phyloP scores from a whole-genome alignment of 1,140 invertebrate species.

The Drosophila parabipectinata region DNA sequence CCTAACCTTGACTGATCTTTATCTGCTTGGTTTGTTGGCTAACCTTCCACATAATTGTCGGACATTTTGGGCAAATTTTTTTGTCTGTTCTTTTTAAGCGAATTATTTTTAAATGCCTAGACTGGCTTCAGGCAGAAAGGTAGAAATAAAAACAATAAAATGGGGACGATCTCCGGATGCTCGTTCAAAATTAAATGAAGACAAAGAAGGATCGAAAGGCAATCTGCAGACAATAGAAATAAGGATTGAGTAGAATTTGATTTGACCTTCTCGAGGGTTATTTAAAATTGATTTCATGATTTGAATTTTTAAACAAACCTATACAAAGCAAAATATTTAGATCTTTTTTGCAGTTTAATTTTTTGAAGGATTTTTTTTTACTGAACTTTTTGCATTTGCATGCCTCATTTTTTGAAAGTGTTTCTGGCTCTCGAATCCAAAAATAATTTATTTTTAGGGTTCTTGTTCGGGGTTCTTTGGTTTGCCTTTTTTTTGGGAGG shows the following conservation, averaged over 20 bases:
- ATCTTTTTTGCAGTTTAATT: neutral
- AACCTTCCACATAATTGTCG: slow-evolving; percentile 47
- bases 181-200: slow-evolving; percentile 43
- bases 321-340: neutral
- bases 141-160: slow-evolving; percentile 7
- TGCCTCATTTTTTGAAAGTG: neutral
- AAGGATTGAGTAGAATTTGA: slow-evolving; percentile 6
- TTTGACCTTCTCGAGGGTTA: slow-evolving; percentile 7
- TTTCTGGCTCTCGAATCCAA: neutral
- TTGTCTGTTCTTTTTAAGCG: slow-evolving; percentile 35
- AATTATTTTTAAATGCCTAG: slow-evolving; percentile 55
- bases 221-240: slow-evolving; percentile 19
- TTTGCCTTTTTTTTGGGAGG: neutral
- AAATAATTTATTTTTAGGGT: slow-evolving; percentile 8
- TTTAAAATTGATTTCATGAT: neutral
- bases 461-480: neutral
- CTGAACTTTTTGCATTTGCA: too few relatives aligned
- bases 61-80: slow-evolving; percentile 47
- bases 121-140: slow-evolving; percentile 31
- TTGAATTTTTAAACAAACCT: slow-evolving; percentile 3
- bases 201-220: slow-evolving; percentile 17
- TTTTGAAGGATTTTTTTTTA: neutral
- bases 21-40: slow-evolving; percentile 38
- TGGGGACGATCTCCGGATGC: slow-evolving; percentile 9
- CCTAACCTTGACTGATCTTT: slow-evolving; percentile 50